Evolutionary conservation across 2,113 vertebrate genomes (phyloP).

Genomic region (Meriones unguiculatus): DNA sequence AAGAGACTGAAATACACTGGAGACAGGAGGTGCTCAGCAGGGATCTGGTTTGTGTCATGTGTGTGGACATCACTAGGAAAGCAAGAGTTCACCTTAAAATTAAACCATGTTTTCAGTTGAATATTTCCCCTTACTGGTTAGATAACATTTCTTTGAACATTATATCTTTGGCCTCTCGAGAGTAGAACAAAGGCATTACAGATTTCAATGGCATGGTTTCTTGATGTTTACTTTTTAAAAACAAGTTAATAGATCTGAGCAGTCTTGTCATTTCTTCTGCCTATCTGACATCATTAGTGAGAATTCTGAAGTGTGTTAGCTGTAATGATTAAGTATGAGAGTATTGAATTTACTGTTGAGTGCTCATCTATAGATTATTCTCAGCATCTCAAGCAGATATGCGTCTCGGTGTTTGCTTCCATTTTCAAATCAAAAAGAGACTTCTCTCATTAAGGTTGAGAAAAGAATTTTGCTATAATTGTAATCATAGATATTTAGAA

Average conservation of each 20-base stretch:
- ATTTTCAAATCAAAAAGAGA: background rate
- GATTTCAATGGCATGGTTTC: background rate
- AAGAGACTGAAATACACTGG: constrained; percentile 26
- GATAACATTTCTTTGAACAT: background rate
- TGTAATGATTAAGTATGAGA: background rate
- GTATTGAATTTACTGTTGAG: background rate
- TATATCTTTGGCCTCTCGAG: background rate
- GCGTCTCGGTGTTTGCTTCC: background rate
- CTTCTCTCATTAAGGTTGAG: background rate
- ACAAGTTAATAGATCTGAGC: background rate
- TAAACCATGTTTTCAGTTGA: constrained; percentile 13
- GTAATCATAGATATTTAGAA: background rate
- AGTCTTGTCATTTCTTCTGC: background rate
- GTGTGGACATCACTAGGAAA: background rate
- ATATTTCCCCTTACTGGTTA: background rate
- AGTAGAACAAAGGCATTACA: background rate
- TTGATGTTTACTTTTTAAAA: background rate
- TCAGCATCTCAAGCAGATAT: background rate
- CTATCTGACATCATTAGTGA: background rate
- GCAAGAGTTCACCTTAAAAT: background rate
- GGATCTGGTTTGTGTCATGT: constrained; percentile 60
- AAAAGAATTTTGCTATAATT: background rate
- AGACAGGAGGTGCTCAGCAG: background rate
- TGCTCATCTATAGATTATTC: background rate
- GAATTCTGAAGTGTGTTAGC: background rate